Evolutionary conservation across 2,797 vertebrate species (phyloP).

Genomic region (Phalloptychus januarius): DNA sequence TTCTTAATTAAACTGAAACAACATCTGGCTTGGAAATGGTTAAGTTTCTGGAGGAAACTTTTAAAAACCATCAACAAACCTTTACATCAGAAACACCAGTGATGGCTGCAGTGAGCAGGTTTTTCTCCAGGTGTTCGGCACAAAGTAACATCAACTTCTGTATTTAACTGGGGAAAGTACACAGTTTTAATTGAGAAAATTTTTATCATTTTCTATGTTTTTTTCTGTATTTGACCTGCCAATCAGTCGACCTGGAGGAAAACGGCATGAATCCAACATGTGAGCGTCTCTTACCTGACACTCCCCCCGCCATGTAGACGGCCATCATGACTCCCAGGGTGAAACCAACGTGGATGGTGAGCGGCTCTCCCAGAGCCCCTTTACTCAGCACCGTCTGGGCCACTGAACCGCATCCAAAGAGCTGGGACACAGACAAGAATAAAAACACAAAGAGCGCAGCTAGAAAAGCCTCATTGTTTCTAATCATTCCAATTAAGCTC

Average conservation of each 20-base stretch:
- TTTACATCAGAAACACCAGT: not conserved
- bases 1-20: not conserved
- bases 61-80: not conserved
- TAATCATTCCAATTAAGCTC: conserved; percentile 70
- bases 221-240: not conserved
- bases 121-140: not conserved
- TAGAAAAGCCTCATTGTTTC: conserved; percentile 66
- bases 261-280: not conserved
- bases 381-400: conserved; percentile 91
- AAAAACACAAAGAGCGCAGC: conserved; percentile 60
- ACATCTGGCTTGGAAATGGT: not conserved
- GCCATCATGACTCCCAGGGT: conserved; percentile 89
- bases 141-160: not conserved
- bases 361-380: conserved; percentile 79
- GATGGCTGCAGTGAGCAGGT: not conserved
- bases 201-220: too few relatives aligned
- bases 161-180: not conserved
- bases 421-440: conserved; percentile 78
- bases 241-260: not conserved
- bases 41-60: not conserved
- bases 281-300: conserved; percentile 86
- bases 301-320: conserved; percentile 88
- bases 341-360: conserved; percentile 88
- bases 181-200: not conserved
- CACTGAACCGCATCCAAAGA: conserved; percentile 91